A percentile compares a stretch with the other conserved stretches of the same genome.
Conservation (phyloP, 2,797 vertebrate genomes). For the Luscinia luscinia region DNA sequence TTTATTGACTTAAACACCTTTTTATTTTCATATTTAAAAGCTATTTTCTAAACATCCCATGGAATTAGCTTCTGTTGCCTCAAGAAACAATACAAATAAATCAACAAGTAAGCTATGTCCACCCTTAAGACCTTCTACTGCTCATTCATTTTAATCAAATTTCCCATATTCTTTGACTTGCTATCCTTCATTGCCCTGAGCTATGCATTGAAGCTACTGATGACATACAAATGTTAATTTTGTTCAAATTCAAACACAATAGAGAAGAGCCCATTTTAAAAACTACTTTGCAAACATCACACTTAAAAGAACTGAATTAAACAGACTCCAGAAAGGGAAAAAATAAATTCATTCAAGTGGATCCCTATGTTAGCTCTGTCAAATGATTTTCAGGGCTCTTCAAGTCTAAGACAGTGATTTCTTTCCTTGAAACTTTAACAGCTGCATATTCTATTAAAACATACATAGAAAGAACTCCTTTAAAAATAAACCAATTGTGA, state of each 20-base stretch:
- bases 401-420: neutral
- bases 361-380: slow-evolving; percentile 4
- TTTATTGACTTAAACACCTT: neutral
- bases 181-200: slow-evolving; percentile 71
- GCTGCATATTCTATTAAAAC: slow-evolving; percentile 36
- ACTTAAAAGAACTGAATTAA: slow-evolving; percentile 55
- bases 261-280: slow-evolving; percentile 59
- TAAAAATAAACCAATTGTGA: slow-evolving; percentile 57
- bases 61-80: slow-evolving; percentile 64
- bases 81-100: slow-evolving; percentile 76
- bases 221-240: slow-evolving; percentile 75
- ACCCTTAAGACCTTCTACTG: slow-evolving; percentile 67
- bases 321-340: neutral
- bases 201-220: slow-evolving; percentile 59
- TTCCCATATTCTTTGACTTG: slow-evolving; percentile 66
- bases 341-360: neutral
- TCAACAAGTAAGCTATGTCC: slow-evolving; percentile 61
- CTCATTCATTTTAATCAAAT: slow-evolving; percentile 75
- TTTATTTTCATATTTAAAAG: slow-evolving; percentile 57
- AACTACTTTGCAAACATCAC: slow-evolving; percentile 64
- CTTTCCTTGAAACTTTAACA: slow-evolving; percentile 38
- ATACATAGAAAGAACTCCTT: neutral
- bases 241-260: slow-evolving; percentile 72
- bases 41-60: slow-evolving; percentile 70
- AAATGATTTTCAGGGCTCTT: neutral